Base-by-base conservation (phyloP, 2,797 vertebrate genomes). In the Gadopsis bispinosus region DNA sequence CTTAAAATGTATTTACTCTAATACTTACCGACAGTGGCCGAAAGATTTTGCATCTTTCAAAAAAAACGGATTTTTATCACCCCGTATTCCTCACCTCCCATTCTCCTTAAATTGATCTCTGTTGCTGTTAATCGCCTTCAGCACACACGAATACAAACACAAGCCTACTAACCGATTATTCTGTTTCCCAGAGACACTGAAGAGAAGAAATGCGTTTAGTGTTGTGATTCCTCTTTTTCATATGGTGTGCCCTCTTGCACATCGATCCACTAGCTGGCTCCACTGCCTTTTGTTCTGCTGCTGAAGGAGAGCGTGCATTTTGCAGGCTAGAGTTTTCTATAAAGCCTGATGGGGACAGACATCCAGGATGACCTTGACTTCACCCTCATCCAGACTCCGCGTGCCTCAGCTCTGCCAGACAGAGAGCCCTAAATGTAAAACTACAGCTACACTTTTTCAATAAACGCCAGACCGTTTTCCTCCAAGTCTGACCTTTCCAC, bases 291-390 rank as follows among this genome's bases (percentile, higher is more conserved):
- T 83, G 80, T 88, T 88, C 86, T 78, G 70, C 83, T 70, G 84
- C 73, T 71, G 73, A 87, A 86, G 75, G 61, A 86, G 53, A 80
- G 73, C 53, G 59, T 77, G 62, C 75, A 66, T 85, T 90, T 83
- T 78, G 72, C 81, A 79, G 86, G 61, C 75, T 79, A 65, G 83
- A 77, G 83, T 90, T 94, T 88, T 88, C 89, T 90, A 81, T 83
- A 74, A 86, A 81, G 62, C 48, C 86, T 89, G 87, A 93, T 77
- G 80, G 83, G 83, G 86, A 90, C 77, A 84, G 89, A 94, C 89
- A 92, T 79, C 81, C 75, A 55, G 11, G 47, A 60, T 88, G 93
- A 94, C 93, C 93, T 92, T 90, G 89, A 81, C 80, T 91, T 92
- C 83, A 85, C 79, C 86, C 86, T 81, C 66, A 69, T 67, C 73